These are phyloP conservation scores for Drosophila testacea DNA, from an alignment of 2,888 invertebrate genomes.

Conservation along the genomic window DNA sequence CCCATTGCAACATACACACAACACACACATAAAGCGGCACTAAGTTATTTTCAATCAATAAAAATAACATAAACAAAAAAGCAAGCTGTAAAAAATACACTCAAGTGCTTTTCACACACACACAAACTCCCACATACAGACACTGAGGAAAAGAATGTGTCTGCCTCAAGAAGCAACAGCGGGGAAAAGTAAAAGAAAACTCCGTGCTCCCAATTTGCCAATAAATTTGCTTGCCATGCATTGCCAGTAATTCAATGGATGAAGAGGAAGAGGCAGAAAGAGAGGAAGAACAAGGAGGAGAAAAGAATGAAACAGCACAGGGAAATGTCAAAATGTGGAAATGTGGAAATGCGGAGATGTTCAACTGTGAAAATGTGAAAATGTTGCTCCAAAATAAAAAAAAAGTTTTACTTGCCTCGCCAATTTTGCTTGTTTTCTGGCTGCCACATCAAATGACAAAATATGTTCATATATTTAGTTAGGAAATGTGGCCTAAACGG, in stretches of 20 bases:
- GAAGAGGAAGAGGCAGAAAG: slow-evolving; percentile 37
- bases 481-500: slow-evolving; percentile 25
- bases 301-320: slow-evolving; percentile 6
- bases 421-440: slow-evolving; percentile 9
- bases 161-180: slow-evolving; percentile 29
- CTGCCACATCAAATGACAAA: slow-evolving; percentile 41
- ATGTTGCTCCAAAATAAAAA: slow-evolving; percentile 25
- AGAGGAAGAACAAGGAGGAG: slow-evolving; percentile 19
- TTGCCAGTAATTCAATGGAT: slow-evolving; percentile 70
- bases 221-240: slow-evolving; percentile 76
- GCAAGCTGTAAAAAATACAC: slow-evolving; percentile 74
- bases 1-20: slow-evolving; percentile 23
- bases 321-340: slow-evolving; percentile 35
- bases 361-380: slow-evolving; percentile 24
- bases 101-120: slow-evolving; percentile 63
- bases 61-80: slow-evolving; percentile 77
- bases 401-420: slow-evolving; percentile 14
- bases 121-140: slow-evolving; percentile 18
- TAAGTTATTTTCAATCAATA: slow-evolving; percentile 80
- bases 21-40: slow-evolving; percentile 68
- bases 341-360: slow-evolving; percentile 2
- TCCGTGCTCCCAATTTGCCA: slow-evolving; percentile 79
- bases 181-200: slow-evolving; percentile 58
- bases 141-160: slow-evolving; percentile 2
- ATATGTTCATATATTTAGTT: slow-evolving; percentile 39